phyloP scores from a whole-genome alignment of 2,113 vertebrate species.

The Galbula dea region DNA sequence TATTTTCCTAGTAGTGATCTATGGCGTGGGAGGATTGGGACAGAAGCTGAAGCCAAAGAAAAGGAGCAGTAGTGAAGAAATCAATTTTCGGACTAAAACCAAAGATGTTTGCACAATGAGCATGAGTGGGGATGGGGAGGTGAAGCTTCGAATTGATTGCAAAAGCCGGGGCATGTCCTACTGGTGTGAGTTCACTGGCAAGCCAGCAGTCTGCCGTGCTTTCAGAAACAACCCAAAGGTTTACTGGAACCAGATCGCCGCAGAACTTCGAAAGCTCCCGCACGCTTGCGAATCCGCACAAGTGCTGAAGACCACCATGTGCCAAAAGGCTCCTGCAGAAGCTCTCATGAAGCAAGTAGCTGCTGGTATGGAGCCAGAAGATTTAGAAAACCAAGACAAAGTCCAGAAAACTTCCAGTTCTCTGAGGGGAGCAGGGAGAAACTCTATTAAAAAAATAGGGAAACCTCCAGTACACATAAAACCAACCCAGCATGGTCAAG shows the following conservation, averaged over 20 bases:
- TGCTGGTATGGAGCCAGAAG: conserved; percentile 62
- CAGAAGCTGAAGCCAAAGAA: conserved; percentile 67
- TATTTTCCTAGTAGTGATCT: conserved; percentile 65
- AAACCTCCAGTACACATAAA: not conserved
- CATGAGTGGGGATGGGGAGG: conserved; percentile 63
- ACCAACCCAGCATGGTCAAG: not conserved
- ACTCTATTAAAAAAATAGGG: not conserved
- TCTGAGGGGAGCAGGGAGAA: not conserved
- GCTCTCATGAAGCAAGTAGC: conserved; percentile 71
- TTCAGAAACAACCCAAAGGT: conserved; percentile 78
- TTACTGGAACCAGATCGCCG: conserved; percentile 80
- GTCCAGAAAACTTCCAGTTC: not conserved
- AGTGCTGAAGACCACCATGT: conserved; percentile 77
- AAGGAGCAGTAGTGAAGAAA: conserved; percentile 70
- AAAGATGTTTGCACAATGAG: conserved; percentile 76
- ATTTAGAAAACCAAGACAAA: not conserved
- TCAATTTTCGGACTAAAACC: conserved; percentile 76
- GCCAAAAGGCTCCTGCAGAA: conserved; percentile 72
- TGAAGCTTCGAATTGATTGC: conserved; percentile 74
- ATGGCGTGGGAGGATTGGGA: conserved; percentile 61
- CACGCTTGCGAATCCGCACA: conserved; percentile 72
- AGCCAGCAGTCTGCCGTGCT: conserved; percentile 71
- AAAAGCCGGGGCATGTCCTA: conserved; percentile 60
- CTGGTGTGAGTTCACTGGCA: conserved; percentile 82
- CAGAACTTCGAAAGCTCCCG: conserved; percentile 69